Base-by-base conservation (phyloP, 2,113 vertebrate species). In the Percina caprodes region DNA sequence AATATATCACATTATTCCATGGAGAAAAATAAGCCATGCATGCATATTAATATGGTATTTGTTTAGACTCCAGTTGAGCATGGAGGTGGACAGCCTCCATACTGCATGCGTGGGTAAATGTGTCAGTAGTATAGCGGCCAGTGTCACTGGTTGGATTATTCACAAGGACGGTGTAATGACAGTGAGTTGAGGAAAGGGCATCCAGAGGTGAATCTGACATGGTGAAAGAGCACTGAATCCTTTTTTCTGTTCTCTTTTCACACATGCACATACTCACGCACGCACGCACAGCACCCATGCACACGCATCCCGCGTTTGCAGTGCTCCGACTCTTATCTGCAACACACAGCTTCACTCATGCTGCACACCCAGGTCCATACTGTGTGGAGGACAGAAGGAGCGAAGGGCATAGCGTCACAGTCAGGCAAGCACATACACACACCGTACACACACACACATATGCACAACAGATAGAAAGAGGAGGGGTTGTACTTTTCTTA, bases 151-250 rank as follows among this genome's bases (percentile, higher is more conserved):
- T 68, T 92, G 70, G 84, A 91, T 93, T 93, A 94, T 93, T 95
- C 84, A 94, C 90, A 80, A 88, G 62, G n/a, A 77, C 69, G 78
- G 77, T 89, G 80, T 89, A 78, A 88, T 88, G 84, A 86, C 75
- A 78, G 81, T 23, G 77, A 89, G 80, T 49, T 74, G 66, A 89
- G 84, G 73, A 88, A 89, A 91, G 90, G 92, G 79, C 88, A 88
- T 87, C 87, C 83, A 89, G 92, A 91, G 91, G 91, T 93, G 89
- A 93, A 78, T 84, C 62, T 83, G 89, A 87, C 88, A 74, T 79
- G 19, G 74, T 80, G 61, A 65, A 74, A 60, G 56, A 76, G 45
- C 63, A 69, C 35, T 71, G 58, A 77, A 73, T 74, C 18, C 58
- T n/a, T 59, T 85, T 77, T 75, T 35, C 74, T 69, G 18, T 60